A percentile compares a stretch with the other conserved stretches of the same genome.
Evolutionary conservation across 2,113 vertebrate species (phyloP).

Genomic region (Pleuronectes platessa): DNA sequence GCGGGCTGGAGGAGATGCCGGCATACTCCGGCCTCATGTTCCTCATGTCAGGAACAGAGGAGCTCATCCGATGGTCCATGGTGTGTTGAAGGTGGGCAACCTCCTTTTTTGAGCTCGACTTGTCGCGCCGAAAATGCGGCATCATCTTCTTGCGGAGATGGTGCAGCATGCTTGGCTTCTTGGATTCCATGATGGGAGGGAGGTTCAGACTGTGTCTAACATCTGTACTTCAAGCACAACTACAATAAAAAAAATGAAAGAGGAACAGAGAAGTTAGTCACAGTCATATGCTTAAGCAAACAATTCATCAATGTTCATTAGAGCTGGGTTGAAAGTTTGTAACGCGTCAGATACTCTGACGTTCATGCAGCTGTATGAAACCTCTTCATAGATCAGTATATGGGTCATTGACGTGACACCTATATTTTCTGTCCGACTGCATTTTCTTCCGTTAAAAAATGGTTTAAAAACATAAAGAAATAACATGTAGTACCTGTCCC

Average conservation of each 20-base stretch:
- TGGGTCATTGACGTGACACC: too few species aligned
- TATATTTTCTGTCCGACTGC: too few species aligned
- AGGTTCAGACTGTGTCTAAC: slow-evolving; percentile 26
- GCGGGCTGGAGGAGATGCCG: not conserved
- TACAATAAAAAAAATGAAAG: slow-evolving; percentile 4
- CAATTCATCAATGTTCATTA: not conserved
- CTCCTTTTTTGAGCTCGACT: slow-evolving; percentile 25
- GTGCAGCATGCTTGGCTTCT: slow-evolving; percentile 70
- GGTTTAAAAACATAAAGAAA: too few species aligned
- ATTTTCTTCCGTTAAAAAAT: too few species aligned
- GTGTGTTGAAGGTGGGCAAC: not conserved
- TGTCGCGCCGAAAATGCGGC: slow-evolving; percentile 50
- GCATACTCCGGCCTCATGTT: slow-evolving; percentile 23
- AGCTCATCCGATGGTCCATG: slow-evolving; percentile 66
- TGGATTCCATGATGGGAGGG: slow-evolving; percentile 64
- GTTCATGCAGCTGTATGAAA: too few species aligned
- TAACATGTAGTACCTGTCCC: too few species aligned
- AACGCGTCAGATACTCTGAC: too few species aligned
- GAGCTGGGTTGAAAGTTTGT: too few species aligned
- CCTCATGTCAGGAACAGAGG: slow-evolving; percentile 67
- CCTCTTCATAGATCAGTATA: too few species aligned
- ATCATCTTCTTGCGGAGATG: slow-evolving; percentile 74
- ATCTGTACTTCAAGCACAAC: slow-evolving; percentile 50
- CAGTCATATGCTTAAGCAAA: not conserved
- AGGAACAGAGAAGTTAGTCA: not conserved